Evolutionary conservation across 2,113 vertebrate species (phyloP).

Genomic region (Probosciger aterrimus): DNA sequence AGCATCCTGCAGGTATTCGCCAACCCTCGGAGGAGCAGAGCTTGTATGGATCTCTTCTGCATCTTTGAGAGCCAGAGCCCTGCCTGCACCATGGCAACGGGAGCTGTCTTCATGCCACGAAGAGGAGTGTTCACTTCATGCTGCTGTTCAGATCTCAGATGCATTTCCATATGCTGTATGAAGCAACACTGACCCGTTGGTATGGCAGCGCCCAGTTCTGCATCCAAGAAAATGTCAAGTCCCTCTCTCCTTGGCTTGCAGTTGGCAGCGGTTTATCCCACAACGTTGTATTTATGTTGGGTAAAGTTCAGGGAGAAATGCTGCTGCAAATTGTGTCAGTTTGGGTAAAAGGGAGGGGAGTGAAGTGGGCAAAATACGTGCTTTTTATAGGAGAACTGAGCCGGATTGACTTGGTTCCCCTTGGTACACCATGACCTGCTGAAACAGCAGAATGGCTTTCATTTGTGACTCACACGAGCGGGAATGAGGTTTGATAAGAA

Average conservation of each 20-base stretch:
- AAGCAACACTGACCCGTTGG: neutral
- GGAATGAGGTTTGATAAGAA: neutral
- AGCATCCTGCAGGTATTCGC: neutral
- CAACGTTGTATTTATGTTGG: neutral
- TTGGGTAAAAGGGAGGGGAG: neutral
- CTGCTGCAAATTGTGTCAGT: neutral
- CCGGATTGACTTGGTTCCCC: neutral
- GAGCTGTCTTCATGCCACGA: neutral
- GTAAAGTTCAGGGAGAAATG: conserved; percentile 41
- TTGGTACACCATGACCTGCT: neutral
- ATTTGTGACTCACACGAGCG: neutral
- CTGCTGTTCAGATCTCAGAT: neutral
- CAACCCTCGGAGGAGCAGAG: neutral
- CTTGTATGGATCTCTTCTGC: neutral
- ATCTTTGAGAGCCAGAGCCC: neutral
- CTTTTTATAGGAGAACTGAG: neutral
- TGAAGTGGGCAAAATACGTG: neutral
- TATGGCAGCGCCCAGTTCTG: neutral
- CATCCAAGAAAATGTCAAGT: conserved; percentile 27
- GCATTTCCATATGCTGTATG: neutral
- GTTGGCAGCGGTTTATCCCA: conserved; percentile 27
- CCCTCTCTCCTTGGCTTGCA: neutral
- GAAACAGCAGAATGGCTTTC: conserved; percentile 35
- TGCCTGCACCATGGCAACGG: conserved; percentile 17
- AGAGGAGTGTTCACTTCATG: neutral